Evolutionary conservation across 2,888 invertebrate genomes (phyloP).

Genomic region (Melipona beecheii): DNA sequence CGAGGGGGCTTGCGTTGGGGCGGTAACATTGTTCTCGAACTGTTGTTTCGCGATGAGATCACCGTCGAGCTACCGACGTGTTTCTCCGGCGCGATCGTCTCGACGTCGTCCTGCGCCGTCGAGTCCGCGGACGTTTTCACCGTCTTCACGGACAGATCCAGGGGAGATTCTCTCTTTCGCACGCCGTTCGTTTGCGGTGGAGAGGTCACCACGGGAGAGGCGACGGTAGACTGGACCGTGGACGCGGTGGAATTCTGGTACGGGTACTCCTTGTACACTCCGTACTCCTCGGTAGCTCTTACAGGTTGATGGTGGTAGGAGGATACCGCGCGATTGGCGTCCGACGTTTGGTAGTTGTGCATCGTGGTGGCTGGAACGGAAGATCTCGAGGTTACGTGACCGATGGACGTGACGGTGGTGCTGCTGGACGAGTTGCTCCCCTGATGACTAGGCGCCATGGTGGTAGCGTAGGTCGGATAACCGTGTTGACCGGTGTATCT

Average conservation of each 20-base stretch:
- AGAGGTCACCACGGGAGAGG: slow-evolving; percentile 60
- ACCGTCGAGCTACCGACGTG: slow-evolving; percentile 74
- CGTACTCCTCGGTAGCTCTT: slow-evolving; percentile 66
- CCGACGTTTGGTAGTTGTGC: slow-evolving; percentile 71
- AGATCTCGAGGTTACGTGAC: slow-evolving; percentile 68
- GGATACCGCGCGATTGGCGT: slow-evolving; percentile 61
- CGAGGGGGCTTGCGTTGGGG: slow-evolving; percentile 71
- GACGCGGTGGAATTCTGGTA: slow-evolving; percentile 68
- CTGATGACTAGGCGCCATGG: slow-evolving; percentile 80
- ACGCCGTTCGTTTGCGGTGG: slow-evolving; percentile 74
- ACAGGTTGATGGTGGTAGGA: slow-evolving; percentile 61
- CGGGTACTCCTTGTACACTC: slow-evolving; percentile 74
- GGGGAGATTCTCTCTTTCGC: slow-evolving; percentile 90
- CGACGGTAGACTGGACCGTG: slow-evolving; percentile 34
- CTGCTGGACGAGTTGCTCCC: slow-evolving; percentile 75
- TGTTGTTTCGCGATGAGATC: slow-evolving; percentile 65
- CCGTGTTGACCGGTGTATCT: slow-evolving; percentile 69
- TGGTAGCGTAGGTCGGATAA: slow-evolving; percentile 78
- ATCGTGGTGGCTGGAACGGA: slow-evolving; percentile 65
- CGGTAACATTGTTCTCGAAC: slow-evolving; percentile 72
- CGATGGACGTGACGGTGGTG: slow-evolving; percentile 78
- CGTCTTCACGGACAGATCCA: slow-evolving; percentile 95
- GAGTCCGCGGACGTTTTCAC: slow-evolving; percentile 95
- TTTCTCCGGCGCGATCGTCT: slow-evolving; percentile 80
- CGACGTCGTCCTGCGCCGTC: slow-evolving; percentile 89